Evolutionary conservation across 2,888 invertebrate genomes (phyloP), one percentile per base, ranked within the genome.

Genomic region (Hypolimnas misippus): DNA sequence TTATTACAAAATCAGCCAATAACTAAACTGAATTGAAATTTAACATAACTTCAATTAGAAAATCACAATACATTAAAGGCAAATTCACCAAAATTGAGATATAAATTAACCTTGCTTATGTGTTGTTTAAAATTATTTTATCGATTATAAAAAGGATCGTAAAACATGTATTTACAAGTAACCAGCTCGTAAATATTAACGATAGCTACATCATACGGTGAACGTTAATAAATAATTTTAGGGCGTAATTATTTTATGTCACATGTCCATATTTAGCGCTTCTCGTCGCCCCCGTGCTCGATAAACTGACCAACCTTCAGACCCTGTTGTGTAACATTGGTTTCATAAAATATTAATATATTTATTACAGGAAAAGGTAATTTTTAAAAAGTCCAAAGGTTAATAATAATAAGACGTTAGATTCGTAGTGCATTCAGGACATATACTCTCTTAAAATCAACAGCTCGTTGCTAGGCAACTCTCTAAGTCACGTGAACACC

Each of bases 261-360:
- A 59, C 46, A 25, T 25, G 19, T 4, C 59, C 53, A 25, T 59
- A 59, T 53, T 53, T 17, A 53, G 53, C 0, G 19, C 14, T 12
- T n/a, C 44, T 46, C 21, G 44, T n/a, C 44, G 51, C 57, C 40
- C 46, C 35, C 33, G 35, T 46, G n/a, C 31, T 25, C 44, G 44
- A 17, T 46, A 7, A 25, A 14, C 14, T 19, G n/a, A 51, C 25
- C 25, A 25, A 25, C 51, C 51, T 51, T 53, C 53, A 46, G 7
- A 17, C 46, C 33, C 44, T 53, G 19, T 49, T 49, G 16, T 2
- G 49, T 29, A 49, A 49, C 29, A n/a, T 2, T 8, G 4, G 6
- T 21, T 21, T 25, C 4, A 10, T 2, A 16, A n/a, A n/a, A n/a
- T n/a, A n/a, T n/a, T n/a, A n/a, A n/a, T n/a, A n/a, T n/a, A n/a